phyloP scores from a whole-genome alignment of 2,113 vertebrate species.

The Balaenoptera acutorostrata region DNA sequence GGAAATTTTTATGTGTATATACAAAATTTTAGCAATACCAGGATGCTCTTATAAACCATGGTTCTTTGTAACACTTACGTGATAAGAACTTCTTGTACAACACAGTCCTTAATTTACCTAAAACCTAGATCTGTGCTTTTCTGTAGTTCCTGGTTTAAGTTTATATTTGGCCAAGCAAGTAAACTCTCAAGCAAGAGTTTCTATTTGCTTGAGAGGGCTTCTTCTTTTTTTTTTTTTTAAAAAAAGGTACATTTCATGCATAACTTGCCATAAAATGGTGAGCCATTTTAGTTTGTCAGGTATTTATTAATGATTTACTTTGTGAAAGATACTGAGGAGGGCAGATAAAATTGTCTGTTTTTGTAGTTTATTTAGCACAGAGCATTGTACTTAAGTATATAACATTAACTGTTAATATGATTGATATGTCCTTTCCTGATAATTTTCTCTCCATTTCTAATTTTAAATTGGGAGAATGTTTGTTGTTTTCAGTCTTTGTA shows the following conservation, averaged over 20 bases:
- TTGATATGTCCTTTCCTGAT: neutral
- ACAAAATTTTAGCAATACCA: neutral
- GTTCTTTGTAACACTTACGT: neutral
- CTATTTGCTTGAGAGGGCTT: neutral
- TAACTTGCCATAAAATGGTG: neutral
- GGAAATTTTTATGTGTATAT: neutral
- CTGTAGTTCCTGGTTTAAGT: neutral
- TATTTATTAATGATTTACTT: slow-evolving; percentile 38
- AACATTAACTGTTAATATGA: neutral
- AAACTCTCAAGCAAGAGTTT: neutral
- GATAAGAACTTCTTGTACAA: neutral
- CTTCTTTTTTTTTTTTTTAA: neutral
- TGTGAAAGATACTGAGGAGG: neutral
- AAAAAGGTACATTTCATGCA: neutral
- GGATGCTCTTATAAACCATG: neutral
- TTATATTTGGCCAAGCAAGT: neutral
- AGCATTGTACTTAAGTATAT: neutral
- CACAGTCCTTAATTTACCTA: neutral
- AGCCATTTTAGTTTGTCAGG: neutral
- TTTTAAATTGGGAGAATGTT: slow-evolving; percentile 31
- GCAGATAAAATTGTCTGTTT: neutral
- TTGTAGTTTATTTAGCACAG: neutral
- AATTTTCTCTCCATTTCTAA: neutral
- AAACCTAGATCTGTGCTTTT: neutral
- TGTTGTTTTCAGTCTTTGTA: neutral